Conservation (phyloP, 1,140 invertebrate species). For the Bombus sibiricus region DNA sequence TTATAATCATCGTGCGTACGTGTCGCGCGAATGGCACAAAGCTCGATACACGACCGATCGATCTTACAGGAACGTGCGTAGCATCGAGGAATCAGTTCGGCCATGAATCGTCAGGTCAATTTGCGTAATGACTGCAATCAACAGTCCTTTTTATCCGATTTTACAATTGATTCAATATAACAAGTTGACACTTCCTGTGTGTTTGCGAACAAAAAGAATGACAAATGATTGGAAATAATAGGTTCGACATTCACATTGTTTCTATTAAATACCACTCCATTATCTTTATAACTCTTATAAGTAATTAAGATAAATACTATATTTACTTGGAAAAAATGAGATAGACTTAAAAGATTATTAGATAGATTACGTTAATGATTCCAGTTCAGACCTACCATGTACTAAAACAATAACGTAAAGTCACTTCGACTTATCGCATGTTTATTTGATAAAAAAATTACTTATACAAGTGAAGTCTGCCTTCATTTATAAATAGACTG, state of each 20-base stretch:
- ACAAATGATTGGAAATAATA: neutral
- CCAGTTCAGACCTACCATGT: too few relatives aligned
- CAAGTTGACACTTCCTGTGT: neutral
- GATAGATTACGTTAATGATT: neutral
- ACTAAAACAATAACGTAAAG: neutral
- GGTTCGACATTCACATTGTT: neutral
- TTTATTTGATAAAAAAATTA: neutral
- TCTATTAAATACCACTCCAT: neutral
- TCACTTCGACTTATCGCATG: neutral
- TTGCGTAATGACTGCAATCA: constrained; percentile 39
- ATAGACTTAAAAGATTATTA: neutral
- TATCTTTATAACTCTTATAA: neutral
- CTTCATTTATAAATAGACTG: neutral
- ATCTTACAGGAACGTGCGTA: constrained; percentile 28
- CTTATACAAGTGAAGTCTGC: neutral
- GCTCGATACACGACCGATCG: constrained; percentile 16
- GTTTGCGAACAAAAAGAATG: neutral
- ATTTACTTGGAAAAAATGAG: neutral
- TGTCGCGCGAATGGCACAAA: neutral
- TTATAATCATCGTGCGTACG: constrained; percentile 8
- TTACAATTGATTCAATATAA: constrained; percentile 3
- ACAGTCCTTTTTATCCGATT: constrained; percentile 4
- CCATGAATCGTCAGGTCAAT: constrained; percentile 37
- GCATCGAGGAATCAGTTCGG: constrained; percentile 9
- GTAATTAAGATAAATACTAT: neutral